Conservation (phyloP, 2,797 vertebrate species). For the Nannoperca australis region DNA sequence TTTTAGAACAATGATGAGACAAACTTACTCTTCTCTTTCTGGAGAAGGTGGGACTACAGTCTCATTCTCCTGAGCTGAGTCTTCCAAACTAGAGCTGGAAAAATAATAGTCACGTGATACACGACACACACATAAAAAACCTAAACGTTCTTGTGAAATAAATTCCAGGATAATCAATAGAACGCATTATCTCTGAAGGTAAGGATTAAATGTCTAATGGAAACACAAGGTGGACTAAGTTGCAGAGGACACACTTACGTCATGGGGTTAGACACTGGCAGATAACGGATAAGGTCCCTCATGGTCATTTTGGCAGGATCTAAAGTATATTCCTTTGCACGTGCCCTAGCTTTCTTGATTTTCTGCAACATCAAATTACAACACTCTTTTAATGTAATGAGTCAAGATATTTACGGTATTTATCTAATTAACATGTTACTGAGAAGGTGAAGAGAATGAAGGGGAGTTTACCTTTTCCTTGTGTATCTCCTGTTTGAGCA, state of each 20-base stretch:
- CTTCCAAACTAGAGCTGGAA: constrained; percentile 86
- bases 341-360: constrained; percentile 82
- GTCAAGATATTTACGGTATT: not conserved
- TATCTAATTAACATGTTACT: not conserved
- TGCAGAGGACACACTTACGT: constrained; percentile 84
- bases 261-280: constrained; percentile 96
- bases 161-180: not conserved
- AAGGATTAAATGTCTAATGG: not conserved
- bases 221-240: not conserved
- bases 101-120: not conserved
- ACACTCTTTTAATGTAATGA: not conserved
- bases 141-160: not conserved
- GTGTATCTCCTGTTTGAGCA: constrained; percentile 90
- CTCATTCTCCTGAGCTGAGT: constrained; percentile 83
- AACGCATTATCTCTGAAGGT: not conserved
- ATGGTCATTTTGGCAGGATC: constrained; percentile 98
- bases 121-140: not conserved
- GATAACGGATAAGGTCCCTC: constrained; percentile 96
- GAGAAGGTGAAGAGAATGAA: not conserved
- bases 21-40: constrained; percentile 83
- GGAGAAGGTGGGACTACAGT: constrained; percentile 74
- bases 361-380: constrained; percentile 75
- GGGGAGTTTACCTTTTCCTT: constrained; percentile 89
- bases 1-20: not conserved
- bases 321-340: constrained; percentile 80